Conservation (phyloP, 1,140 invertebrate genomes). For the Anagrus nilaparvatae region DNA sequence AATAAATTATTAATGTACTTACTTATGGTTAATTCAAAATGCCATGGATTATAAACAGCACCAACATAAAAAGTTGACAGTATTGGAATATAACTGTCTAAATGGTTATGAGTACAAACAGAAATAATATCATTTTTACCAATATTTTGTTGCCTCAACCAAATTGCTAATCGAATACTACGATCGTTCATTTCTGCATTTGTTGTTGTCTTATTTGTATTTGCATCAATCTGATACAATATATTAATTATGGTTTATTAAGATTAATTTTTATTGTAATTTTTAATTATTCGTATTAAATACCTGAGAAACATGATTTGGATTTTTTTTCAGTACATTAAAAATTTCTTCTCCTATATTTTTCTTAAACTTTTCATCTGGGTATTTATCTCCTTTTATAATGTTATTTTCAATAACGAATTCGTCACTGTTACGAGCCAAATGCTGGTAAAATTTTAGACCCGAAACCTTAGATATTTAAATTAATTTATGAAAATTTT, state of each 20-base stretch:
- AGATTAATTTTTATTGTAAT: no score
- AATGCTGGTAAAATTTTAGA: no score
- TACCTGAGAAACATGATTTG: slow-evolving; percentile 14
- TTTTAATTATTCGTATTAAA: no score
- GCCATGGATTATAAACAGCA: slow-evolving; percentile 16
- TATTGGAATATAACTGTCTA: slow-evolving; percentile 37
- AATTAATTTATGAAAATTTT: no score
- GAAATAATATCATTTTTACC: slow-evolving; percentile 35
- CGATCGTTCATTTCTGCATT: no score
- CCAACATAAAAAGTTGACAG: slow-evolving; percentile 37
- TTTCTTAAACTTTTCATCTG: neutral
- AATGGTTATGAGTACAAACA: slow-evolving; percentile 34
- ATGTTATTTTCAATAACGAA: slow-evolving; percentile 16
- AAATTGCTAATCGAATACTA: slow-evolving; percentile 33
- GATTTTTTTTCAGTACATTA: slow-evolving; percentile 10
- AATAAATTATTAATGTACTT: no score
- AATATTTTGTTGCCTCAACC: slow-evolving; percentile 31
- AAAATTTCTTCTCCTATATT: slow-evolving; percentile 10
- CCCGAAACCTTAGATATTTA: no score
- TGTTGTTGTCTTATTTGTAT: slow-evolving; percentile 36
- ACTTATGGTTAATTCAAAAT: no score
- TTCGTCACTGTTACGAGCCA: no score
- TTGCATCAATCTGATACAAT: slow-evolving; percentile 38
- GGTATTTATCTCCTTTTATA: slow-evolving; percentile 10
- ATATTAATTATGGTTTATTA: no score